These are phyloP conservation scores for Zosterops hypoxanthus DNA, from an alignment of 2,113 vertebrate species.

Conservation along the genomic window DNA sequence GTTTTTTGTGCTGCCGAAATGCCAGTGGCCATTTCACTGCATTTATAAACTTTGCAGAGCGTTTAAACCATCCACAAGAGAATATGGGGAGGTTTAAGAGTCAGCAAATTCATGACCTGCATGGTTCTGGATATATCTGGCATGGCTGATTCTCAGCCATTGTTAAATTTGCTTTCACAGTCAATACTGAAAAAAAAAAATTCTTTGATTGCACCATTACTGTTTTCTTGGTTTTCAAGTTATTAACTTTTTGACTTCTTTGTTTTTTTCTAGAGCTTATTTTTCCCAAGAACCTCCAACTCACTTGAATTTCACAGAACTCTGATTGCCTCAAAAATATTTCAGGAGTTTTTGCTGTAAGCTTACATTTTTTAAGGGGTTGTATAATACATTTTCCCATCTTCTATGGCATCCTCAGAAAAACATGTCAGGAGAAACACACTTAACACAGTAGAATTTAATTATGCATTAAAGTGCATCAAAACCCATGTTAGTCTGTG, in stretches of 20 bases:
- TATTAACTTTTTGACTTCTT: background rate
- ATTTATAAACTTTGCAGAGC: background rate
- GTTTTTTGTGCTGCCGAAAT: background rate
- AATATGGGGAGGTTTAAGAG: background rate
- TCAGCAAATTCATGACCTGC: background rate
- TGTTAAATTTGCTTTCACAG: background rate
- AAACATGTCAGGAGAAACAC: background rate
- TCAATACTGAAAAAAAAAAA: background rate
- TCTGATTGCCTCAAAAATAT: background rate
- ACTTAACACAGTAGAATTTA: background rate
- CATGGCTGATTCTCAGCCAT: background rate
- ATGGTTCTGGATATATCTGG: background rate
- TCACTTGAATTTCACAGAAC: background rate
- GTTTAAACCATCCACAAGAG: background rate
- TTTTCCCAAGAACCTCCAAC: background rate
- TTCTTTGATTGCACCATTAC: background rate
- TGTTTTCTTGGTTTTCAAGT: background rate
- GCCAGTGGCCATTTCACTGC: background rate
- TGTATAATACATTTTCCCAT: background rate
- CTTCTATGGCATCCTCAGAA: background rate
- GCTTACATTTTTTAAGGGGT: background rate
- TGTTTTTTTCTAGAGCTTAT: background rate
- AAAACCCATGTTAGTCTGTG: background rate
- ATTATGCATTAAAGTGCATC: background rate
- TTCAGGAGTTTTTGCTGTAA: background rate